Percentiles rank a stretch among this genome's conserved stretches.
Conservation (phyloP, 92 coral and sea anemone genomes). For the Virgularia gustaviana region DNA sequence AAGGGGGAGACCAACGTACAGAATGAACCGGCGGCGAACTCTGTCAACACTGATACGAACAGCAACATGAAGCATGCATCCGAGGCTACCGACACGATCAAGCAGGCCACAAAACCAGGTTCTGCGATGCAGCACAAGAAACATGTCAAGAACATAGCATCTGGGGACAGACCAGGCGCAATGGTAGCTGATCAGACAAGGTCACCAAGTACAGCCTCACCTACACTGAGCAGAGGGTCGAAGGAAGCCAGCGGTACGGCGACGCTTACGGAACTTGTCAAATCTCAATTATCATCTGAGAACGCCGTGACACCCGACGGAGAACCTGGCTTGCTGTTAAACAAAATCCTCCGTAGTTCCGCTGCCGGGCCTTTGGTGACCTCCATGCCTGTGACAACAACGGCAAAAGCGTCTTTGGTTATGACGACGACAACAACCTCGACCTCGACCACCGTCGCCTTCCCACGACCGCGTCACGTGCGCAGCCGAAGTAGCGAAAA, state of each 20-base stretch:
- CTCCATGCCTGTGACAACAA: conserved; percentile 72
- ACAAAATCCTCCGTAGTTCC: conserved; percentile 20
- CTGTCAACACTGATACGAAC: not conserved
- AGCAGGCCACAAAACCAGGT: not conserved
- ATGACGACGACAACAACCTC: conserved; percentile 56
- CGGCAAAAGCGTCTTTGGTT: conserved; percentile 54
- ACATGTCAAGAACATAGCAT: not conserved
- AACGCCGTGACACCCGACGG: not conserved
- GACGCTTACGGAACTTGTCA: conserved; percentile 26
- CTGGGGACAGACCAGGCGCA: not conserved
- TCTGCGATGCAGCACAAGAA: not conserved
- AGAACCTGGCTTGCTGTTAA: conserved; percentile 3
- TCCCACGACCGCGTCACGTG: conserved; percentile 56
- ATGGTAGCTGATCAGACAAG: not conserved
- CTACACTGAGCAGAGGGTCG: not conserved
- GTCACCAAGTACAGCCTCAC: not conserved
- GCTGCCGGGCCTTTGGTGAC: conserved; percentile 42
- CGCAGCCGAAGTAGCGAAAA: conserved; percentile 88
- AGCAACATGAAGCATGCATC: conserved; percentile 2
- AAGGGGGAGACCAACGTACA: conserved; percentile 59
- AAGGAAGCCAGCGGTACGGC: not conserved
- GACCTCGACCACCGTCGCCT: conserved; percentile 35
- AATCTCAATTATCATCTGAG: conserved; percentile 22
- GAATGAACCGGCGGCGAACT: not conserved
- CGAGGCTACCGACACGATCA: not conserved